Evolutionary conservation across 2,888 invertebrate species (phyloP).

Genomic region (Athrips mouffetella): DNA sequence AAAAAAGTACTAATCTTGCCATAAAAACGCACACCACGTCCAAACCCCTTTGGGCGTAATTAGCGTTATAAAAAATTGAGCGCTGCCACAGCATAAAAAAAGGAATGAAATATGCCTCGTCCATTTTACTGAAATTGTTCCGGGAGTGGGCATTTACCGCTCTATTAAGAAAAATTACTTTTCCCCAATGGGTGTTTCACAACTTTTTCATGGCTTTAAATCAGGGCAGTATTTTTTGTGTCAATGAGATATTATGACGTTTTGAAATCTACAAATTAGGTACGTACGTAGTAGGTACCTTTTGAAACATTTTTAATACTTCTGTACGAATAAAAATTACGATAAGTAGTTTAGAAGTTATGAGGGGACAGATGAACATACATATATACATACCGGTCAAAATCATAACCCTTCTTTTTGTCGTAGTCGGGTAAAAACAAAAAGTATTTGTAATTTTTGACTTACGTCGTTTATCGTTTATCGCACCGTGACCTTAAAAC

Average conservation of each 20-base stretch:
- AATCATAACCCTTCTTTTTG: too few species aligned
- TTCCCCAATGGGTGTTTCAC: constrained; percentile 30
- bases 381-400: too few species aligned
- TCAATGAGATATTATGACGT: not conserved
- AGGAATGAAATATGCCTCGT: constrained; percentile 55
- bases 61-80: constrained; percentile 63
- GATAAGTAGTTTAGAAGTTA: too few species aligned
- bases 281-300: too few species aligned
- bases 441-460: too few species aligned
- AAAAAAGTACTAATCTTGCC: constrained; percentile 12
- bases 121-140: constrained; percentile 55
- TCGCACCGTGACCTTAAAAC: too few species aligned
- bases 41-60: constrained; percentile 51
- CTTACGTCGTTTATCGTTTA: not conserved
- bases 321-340: too few species aligned
- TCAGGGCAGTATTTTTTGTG: not conserved
- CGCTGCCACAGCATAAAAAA: constrained; percentile 46
- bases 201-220: constrained; percentile 27
- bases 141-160: constrained; percentile 43
- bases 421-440: too few species aligned
- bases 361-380: too few species aligned
- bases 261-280: too few species aligned
- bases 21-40: constrained; percentile 27
- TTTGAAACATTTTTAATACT: too few species aligned
- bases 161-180: constrained; percentile 60